Evolutionary conservation across 92 coral and sea anemone genomes (phyloP).

Genomic region (Zoanthus solanderi): DNA sequence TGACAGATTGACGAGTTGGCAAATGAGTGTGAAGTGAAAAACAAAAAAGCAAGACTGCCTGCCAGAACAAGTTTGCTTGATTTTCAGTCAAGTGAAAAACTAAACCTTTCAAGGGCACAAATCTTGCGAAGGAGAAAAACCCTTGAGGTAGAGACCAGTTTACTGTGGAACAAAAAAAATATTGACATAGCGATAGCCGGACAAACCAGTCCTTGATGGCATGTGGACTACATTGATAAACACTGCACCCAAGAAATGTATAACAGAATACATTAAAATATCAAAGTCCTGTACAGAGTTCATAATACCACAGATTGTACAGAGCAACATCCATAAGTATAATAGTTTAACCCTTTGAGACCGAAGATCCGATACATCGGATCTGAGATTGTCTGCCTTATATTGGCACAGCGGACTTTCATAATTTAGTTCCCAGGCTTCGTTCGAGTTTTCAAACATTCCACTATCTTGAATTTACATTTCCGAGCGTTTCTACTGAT

Average conservation of each 20-base stretch:
- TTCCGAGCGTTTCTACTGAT: no score
- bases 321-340: conserved; percentile 39
- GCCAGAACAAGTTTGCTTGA: conserved; percentile 33
- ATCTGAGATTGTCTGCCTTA: no score
- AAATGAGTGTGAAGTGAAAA: conserved; percentile 25
- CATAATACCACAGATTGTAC: conserved; percentile 45
- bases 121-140: conserved; percentile 30
- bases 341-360: not conserved
- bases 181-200: conserved; percentile 22
- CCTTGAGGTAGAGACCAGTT: conserved; percentile 37
- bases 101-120: conserved; percentile 37
- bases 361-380: no score
- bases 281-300: conserved; percentile 42
- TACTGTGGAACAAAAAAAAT: conserved; percentile 39
- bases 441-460: no score
- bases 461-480: no score
- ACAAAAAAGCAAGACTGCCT: conserved; percentile 12
- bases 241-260: conserved; percentile 24
- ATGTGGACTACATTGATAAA: conserved; percentile 49
- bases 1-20: conserved; percentile 12
- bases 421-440: no score
- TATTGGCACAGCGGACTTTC: no score
- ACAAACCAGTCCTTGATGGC: conserved; percentile 45
- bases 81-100: no score
- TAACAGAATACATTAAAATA: conserved; percentile 38